Percentiles rank a stretch among this genome's conserved stretches.
Evolutionary conservation across 2,797 vertebrate genomes (phyloP).

Genomic region (Gymnocypris eckloni): DNA sequence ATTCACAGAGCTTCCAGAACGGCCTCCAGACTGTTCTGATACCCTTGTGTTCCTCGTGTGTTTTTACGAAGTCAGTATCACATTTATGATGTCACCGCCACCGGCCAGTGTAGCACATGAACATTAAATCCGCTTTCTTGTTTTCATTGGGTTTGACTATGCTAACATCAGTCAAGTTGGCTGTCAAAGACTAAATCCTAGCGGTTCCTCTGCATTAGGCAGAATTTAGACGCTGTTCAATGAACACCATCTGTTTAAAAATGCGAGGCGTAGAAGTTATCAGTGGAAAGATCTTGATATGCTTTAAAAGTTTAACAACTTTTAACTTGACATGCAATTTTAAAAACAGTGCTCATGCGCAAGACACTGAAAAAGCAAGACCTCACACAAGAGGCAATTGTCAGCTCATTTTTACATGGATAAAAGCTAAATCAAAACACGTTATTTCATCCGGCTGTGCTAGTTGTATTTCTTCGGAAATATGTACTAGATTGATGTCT

Average conservation of each 20-base stretch:
- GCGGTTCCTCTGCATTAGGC: slow-evolving; percentile 18
- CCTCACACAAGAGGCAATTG: neutral
- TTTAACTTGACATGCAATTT: neutral
- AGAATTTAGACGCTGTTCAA: slow-evolving; percentile 12
- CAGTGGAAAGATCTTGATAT: neutral
- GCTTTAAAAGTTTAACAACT: neutral
- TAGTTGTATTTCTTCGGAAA: neutral
- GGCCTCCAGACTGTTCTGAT: slow-evolving; percentile 22
- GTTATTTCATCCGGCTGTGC: neutral
- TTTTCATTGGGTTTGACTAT: slow-evolving; percentile 26
- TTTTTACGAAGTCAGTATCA: slow-evolving; percentile 15
- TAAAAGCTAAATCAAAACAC: neutral
- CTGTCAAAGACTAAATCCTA: slow-evolving; percentile 42
- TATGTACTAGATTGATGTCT: neutral
- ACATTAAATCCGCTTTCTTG: slow-evolving; percentile 22
- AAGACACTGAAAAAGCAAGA: neutral
- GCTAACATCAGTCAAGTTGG: slow-evolving; percentile 32
- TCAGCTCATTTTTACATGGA: neutral
- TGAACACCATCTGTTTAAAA: neutral
- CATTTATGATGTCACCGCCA: slow-evolving; percentile 49
- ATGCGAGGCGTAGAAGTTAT: neutral
- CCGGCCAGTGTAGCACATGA: neutral
- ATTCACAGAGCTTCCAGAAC: slow-evolving; percentile 26
- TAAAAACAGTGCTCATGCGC: neutral
- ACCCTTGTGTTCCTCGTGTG: neutral